Percentiles rank a stretch among this genome's conserved stretches.
These are phyloP conservation scores for Neofelis nebulosa DNA, from an alignment of 2,113 vertebrate genomes.

Conservation along the genomic window DNA sequence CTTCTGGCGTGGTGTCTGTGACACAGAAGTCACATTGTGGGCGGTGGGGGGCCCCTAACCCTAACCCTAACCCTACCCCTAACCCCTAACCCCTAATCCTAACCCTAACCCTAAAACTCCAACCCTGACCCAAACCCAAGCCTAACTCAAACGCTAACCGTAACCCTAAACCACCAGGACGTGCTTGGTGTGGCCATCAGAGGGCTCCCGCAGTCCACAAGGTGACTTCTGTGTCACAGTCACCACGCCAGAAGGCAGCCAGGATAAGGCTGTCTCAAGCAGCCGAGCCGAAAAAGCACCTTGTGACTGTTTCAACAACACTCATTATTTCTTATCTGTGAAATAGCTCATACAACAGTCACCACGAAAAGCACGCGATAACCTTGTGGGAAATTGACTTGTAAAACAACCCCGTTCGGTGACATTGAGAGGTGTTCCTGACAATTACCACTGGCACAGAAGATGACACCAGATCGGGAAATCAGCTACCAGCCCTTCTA, in stretches of 20 bases:
- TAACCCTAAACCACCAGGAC: background rate
- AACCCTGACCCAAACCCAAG: background rate
- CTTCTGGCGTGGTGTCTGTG: too few species aligned
- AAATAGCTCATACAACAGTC: rapidly evolving
- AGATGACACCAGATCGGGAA: background rate
- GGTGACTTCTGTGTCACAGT: rapidly evolving
- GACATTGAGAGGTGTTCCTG: background rate
- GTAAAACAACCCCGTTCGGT: background rate
- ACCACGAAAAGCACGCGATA: background rate
- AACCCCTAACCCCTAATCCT: too few species aligned
- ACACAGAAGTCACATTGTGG: too few species aligned
- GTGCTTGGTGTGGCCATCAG: background rate
- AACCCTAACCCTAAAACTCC: too few species aligned
- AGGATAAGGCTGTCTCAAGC: rapidly evolving
- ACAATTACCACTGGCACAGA: background rate
- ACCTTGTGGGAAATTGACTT: background rate
- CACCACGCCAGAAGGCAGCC: background rate
- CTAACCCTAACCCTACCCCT: too few species aligned
- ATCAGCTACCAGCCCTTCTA: background rate
- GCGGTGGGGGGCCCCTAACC: too few species aligned
- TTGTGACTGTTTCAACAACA: background rate
- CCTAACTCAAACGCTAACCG: too few species aligned
- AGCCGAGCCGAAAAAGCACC: background rate
- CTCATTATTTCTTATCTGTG: background rate
- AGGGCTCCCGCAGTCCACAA: background rate